These are phyloP conservation scores for Balearica regulorum DNA, from an alignment of 2,797 vertebrate species.

Conservation along the genomic window DNA sequence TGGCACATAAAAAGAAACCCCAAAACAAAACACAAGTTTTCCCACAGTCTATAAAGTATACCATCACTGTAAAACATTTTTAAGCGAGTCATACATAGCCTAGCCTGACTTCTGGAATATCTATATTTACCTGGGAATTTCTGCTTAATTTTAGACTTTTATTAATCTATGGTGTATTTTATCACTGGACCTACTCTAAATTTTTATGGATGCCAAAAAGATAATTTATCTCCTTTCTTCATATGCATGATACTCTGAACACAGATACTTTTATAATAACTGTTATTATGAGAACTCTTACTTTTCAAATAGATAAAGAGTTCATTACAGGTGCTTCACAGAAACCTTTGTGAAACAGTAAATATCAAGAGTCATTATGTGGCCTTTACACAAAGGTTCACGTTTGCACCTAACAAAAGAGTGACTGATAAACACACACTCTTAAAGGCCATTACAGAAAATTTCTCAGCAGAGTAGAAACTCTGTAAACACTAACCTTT, in stretches of 20 bases:
- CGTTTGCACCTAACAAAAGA: neutral
- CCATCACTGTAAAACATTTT: neutral
- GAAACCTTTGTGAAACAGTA: neutral
- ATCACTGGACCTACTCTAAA: neutral
- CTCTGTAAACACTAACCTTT: neutral
- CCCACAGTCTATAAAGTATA: neutral
- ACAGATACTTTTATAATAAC: neutral
- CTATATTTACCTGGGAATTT: neutral
- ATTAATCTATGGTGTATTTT: neutral
- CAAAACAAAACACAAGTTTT: neutral
- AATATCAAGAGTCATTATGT: neutral
- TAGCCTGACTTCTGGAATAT: neutral
- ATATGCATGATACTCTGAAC: neutral
- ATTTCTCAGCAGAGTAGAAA: neutral
- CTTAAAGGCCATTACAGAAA: neutral
- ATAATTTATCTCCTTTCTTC: neutral
- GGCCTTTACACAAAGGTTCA: neutral
- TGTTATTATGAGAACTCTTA: neutral
- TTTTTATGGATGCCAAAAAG: neutral
- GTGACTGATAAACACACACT: neutral
- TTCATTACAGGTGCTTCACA: neutral
- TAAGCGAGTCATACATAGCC: neutral
- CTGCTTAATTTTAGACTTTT: neutral
- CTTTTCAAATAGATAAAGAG: neutral
- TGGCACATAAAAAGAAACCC: neutral